Base-by-base conservation (phyloP, 2,888 invertebrate genomes). In the Theretra japonica region DNA sequence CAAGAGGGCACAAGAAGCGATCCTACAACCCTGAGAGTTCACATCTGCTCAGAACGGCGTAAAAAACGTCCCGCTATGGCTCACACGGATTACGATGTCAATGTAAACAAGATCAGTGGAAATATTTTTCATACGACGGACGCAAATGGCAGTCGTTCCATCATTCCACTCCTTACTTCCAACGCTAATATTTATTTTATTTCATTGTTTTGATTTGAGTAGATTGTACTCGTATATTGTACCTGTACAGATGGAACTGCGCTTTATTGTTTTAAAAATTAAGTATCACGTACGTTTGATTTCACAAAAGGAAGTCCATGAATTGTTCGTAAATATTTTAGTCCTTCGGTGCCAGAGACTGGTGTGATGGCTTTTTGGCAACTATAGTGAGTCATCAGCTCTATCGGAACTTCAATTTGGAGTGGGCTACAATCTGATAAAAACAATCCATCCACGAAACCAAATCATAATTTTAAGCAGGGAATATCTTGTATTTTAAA, bases 71-170 rank as follows among this genome's bases (percentile, higher is more conserved):
- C 80, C 77, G 77, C 79, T 78, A 65, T 68, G 68, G 71, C 73
- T 73, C 76, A 58, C 76, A 74, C 81, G 86, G 90, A 91, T 91
- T 89, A 91, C 85, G 82, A 83, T 87, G 86, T 90, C 90, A 88
- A 90, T 90, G 89, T 91, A 91, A 90, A 90, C 90, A 90, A 89
- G 88, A 90, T 89, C 88, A 88, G 86, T 85, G 77, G 83, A 88
- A 88, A 90, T 90, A 90, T 91, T 89, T 90, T 89, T 89, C 88
- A 86, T 86, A 84, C 83, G 86, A 87, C 85, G 82, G 81, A 83
- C 85, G 83, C 82, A 88, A 90, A 90, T 88, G 88, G 87, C 82
- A 87, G 83, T 82, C 88, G 85, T 82, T 90, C 84, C 86, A 89
- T 90, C 88, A 90, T 89, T 82, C 83, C 78, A 76, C 83, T 83